A percentile compares a stretch with the other conserved stretches of the same genome.
These are phyloP conservation scores for Pao palembangensis DNA, from an alignment of 2,113 vertebrate genomes.

Conservation along the genomic window DNA sequence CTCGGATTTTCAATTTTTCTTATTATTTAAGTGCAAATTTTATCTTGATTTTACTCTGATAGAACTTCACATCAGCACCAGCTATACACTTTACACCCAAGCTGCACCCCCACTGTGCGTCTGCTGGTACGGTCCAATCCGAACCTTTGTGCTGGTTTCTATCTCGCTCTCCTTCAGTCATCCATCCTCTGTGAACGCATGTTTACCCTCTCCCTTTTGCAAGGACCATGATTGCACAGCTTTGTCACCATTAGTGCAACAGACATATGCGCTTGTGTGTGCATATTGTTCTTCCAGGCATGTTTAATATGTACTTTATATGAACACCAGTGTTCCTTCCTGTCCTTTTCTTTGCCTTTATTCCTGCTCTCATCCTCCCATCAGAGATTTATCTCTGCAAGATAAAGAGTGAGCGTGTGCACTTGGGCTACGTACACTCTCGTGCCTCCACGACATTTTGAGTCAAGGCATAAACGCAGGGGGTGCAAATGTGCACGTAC, in stretches of 20 bases:
- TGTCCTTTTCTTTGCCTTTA: not conserved
- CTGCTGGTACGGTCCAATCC: constrained; percentile 22
- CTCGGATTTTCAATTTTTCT: too few relatives aligned
- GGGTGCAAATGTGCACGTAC: not conserved
- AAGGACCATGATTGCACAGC: constrained; percentile 27
- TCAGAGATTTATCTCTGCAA: constrained; percentile 2
- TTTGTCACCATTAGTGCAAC: constrained; percentile 33
- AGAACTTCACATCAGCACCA: constrained; percentile 5
- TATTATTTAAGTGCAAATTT: too few relatives aligned
- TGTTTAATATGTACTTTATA: too few relatives aligned
- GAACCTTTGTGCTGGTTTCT: constrained; percentile 42
- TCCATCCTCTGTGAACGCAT: constrained; percentile 26
- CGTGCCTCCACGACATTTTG: constrained; percentile 13
- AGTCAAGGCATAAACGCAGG: constrained; percentile 6
- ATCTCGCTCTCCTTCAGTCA: constrained; percentile 23
- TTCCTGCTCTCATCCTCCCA: not conserved
- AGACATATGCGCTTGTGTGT: not conserved
- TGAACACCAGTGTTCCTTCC: not conserved
- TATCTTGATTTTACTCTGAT: too few relatives aligned
- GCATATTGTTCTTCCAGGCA: not conserved
- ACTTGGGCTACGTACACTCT: constrained; percentile 4
- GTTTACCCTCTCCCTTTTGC: constrained; percentile 18
- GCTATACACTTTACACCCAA: not conserved
- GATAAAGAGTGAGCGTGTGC: not conserved
- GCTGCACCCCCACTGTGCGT: not conserved